These are phyloP conservation scores for Drosophila bifasciata DNA, from an alignment of 1,140 invertebrate genomes.

Conservation along the genomic window DNA sequence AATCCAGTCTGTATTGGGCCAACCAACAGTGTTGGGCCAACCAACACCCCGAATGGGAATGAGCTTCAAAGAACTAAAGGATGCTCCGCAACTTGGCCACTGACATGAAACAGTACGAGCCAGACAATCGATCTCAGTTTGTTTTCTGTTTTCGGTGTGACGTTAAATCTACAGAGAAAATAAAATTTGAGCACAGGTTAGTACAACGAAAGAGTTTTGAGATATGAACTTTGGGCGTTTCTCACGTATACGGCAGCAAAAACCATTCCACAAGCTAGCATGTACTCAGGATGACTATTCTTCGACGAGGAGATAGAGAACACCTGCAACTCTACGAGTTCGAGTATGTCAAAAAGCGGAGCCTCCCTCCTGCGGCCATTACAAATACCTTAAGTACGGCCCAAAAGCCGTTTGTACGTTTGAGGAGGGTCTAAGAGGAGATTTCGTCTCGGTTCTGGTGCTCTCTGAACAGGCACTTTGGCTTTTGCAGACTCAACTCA, in stretches of 20 bases:
- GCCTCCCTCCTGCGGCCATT: background rate
- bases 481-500: conserved; percentile 21
- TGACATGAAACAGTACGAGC: no score
- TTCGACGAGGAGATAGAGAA: conserved; percentile 1
- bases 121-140: background rate
- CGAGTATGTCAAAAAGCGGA: conserved; percentile 39
- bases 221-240: no score
- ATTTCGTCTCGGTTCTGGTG: conserved; percentile 53
- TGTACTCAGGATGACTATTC: background rate
- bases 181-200: no score
- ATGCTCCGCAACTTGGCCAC: no score
- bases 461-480: conserved; percentile 22
- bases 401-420: conserved; percentile 27
- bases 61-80: no score
- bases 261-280: background rate
- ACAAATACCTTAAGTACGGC: no score
- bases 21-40: no score
- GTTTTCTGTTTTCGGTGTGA: background rate
- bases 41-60: no score
- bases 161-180: background rate
- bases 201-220: no score
- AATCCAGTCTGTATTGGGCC: no score
- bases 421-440: conserved; percentile 47
- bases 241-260: no score
- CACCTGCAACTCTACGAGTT: conserved; percentile 24